phyloP scores from a whole-genome alignment of 1,140 invertebrate genomes.

The Mercenaria mercenaria region DNA sequence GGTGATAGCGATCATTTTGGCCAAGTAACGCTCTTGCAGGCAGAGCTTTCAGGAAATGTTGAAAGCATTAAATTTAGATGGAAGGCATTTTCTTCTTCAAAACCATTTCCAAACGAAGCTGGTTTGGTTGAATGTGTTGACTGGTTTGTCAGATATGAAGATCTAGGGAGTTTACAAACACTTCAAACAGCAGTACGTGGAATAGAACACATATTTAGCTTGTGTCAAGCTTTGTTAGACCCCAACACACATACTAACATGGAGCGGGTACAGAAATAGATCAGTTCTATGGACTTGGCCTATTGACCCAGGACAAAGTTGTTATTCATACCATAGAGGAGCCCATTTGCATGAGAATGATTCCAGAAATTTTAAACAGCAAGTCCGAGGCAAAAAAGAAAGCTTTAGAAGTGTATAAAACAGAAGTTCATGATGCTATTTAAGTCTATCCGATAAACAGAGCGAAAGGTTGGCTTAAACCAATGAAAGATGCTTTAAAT shows the following conservation, averaged over 20 bases:
- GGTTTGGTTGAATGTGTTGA: conserved; percentile 66
- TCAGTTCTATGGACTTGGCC: conserved; percentile 74
- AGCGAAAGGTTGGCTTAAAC: conserved; percentile 58
- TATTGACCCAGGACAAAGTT: conserved; percentile 21
- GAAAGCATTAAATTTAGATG: conserved; percentile 60
- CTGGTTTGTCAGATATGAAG: conserved; percentile 61
- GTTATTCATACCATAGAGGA: conserved; percentile 68
- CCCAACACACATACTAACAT: conserved; percentile 42
- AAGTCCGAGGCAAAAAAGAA: conserved; percentile 47
- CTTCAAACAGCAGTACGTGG: conserved; percentile 58
- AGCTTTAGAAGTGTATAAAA: conserved; percentile 37
- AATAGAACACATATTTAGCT: conserved; percentile 63
- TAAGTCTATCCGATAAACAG: conserved; percentile 51
- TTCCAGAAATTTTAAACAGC: conserved; percentile 32
- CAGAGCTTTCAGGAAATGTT: conserved; percentile 36
- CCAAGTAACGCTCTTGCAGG: conserved; percentile 54
- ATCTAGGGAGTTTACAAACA: neutral
- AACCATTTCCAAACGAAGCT: conserved; percentile 56
- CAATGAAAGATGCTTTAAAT: conserved; percentile 17
- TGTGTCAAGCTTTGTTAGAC: conserved; percentile 59
- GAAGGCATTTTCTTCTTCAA: conserved; percentile 51
- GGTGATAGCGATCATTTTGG: conserved; percentile 51
- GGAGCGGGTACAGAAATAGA: conserved; percentile 54
- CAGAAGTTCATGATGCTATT: conserved; percentile 42
- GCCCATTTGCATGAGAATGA: conserved; percentile 65